A percentile compares a stretch with the other conserved stretches of the same genome.
Evolutionary conservation across 2,797 vertebrate species (phyloP).

Genomic region (Salmo trutta): DNA sequence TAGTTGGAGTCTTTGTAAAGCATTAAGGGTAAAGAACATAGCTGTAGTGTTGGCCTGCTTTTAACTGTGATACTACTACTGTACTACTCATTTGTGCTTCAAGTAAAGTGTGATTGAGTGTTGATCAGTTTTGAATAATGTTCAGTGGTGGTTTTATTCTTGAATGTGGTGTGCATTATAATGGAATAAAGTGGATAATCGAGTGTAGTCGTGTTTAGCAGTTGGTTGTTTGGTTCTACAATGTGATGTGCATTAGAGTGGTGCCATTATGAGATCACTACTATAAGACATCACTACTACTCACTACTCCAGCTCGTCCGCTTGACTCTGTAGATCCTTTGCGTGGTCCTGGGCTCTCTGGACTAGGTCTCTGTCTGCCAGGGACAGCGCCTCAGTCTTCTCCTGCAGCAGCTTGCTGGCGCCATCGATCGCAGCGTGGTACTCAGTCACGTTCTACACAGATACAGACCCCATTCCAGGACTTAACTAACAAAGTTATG

Average conservation of each 20-base stretch:
- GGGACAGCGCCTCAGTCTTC: conserved; percentile 81
- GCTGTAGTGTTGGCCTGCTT: too few species aligned
- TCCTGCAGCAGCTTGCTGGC: conserved; percentile 79
- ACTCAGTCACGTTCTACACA: conserved; percentile 81
- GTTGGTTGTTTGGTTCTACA: too few species aligned
- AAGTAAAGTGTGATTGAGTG: not conserved
- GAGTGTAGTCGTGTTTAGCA: not conserved
- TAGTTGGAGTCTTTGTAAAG: not conserved
- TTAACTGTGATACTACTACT: too few species aligned
- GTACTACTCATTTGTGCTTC: not conserved
- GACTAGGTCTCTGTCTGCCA: conserved; percentile 82
- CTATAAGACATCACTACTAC: not conserved
- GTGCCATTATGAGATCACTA: not conserved
- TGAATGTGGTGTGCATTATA: not conserved
- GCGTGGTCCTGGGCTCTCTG: conserved; percentile 82
- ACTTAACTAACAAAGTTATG: conserved; percentile 24
- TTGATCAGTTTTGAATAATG: not conserved
- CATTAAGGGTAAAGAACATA: not conserved
- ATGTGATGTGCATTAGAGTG: not conserved
- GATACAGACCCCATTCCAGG: not conserved
- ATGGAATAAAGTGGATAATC: not conserved
- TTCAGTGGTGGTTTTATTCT: too few species aligned
- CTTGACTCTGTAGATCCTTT: conserved; percentile 78
- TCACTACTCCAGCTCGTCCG: conserved; percentile 84
- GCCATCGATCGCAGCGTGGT: conserved; percentile 92